These are phyloP conservation scores for Cheumatopsyche charites DNA, from an alignment of 1,140 invertebrate genomes.

Conservation along the genomic window DNA sequence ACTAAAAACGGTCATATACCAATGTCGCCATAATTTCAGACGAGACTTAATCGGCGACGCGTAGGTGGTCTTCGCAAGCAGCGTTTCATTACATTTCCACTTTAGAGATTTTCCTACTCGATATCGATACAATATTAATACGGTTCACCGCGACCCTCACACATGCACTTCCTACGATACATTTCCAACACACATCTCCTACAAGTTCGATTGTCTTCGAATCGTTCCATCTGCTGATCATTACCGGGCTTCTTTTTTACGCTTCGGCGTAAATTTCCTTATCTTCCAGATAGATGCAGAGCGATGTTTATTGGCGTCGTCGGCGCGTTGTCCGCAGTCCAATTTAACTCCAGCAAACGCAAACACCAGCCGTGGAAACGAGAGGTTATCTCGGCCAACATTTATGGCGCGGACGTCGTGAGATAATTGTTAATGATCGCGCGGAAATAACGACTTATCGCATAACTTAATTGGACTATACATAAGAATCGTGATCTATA, in stretches of 20 bases:
- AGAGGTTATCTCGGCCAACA: conserved; percentile 21
- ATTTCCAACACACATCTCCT: no score
- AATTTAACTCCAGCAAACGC: conserved; percentile 1
- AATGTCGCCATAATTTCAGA: no score
- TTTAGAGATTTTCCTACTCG: conserved; percentile 7
- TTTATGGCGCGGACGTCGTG: conserved; percentile 32
- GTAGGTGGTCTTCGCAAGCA: no score
- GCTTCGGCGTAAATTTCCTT: background rate
- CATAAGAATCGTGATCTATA: conserved; percentile 40
- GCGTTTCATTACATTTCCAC: conserved; percentile 10
- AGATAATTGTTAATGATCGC: conserved; percentile 42
- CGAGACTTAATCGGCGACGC: no score
- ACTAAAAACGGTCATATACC: no score
- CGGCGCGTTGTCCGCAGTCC: conserved; percentile 6
- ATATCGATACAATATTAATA: conserved; percentile 30
- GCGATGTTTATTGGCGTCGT: background rate
- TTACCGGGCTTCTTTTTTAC: no score
- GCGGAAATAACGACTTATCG: conserved; percentile 45
- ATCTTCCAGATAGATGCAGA: no score
- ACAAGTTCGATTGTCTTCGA: no score
- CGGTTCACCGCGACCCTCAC: conserved; percentile 14
- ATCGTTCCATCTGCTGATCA: no score
- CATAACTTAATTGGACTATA: conserved; percentile 47
- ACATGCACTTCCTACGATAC: no score
- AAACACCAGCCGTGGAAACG: conserved; percentile 5